Conservation (phyloP, 2,888 invertebrate species). For the Lycia hirtaria region DNA sequence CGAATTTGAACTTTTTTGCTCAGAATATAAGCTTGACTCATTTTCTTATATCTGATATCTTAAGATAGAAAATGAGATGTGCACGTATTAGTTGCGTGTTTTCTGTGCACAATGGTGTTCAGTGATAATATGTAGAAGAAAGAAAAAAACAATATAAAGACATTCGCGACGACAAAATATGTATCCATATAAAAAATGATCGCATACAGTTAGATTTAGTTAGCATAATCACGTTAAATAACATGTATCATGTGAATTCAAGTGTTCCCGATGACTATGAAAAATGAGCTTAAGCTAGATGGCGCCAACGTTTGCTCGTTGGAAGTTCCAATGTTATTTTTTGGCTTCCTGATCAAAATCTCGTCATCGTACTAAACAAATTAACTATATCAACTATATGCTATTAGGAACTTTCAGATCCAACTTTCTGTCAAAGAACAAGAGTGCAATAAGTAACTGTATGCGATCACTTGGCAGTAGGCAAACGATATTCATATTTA, state of each 20-base stretch:
- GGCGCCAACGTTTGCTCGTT: too few species aligned
- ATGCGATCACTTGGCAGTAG: conserved; percentile 2
- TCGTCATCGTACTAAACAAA: too few species aligned
- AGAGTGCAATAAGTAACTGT: not conserved
- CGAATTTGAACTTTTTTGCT: conserved; percentile 27
- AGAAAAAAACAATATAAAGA: not conserved
- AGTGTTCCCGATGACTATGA: too few species aligned
- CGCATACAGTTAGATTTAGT: conserved; percentile 15
- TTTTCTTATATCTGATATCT: conserved; percentile 38
- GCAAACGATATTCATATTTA: conserved; percentile 15
- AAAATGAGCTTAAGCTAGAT: too few species aligned
- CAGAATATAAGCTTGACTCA: conserved; percentile 31
- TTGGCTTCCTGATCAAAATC: too few species aligned
- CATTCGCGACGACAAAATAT: conserved; percentile 18
- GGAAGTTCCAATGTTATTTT: too few species aligned
- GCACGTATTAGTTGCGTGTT: conserved; percentile 28
- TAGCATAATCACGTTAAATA: too few species aligned
- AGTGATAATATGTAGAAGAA: not conserved
- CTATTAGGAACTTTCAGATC: too few species aligned
- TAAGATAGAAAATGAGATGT: conserved; percentile 37
- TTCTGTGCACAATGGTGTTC: conserved; percentile 26
- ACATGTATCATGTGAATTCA: too few species aligned
- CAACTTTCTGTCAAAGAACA: not conserved
- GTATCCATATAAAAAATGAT: conserved; percentile 1
- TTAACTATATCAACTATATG: too few species aligned